A percentile compares a stretch with the other conserved stretches of the same genome.
These are phyloP conservation scores for Leontocebus nigricollis DNA, from an alignment of 2,797 vertebrate species.

Conservation along the genomic window DNA sequence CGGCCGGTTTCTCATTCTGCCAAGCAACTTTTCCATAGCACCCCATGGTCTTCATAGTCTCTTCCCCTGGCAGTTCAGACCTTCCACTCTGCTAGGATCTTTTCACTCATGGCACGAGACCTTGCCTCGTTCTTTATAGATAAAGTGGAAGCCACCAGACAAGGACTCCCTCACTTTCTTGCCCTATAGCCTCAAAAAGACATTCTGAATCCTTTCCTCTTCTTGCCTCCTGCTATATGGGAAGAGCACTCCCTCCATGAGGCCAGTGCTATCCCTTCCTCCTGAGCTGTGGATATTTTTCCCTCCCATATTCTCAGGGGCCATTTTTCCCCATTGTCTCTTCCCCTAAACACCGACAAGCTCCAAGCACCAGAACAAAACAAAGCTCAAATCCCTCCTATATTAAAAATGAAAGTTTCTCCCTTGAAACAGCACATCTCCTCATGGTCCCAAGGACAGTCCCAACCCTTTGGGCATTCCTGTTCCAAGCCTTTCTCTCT, in stretches of 20 bases:
- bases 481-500: background rate
- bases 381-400: background rate
- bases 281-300: background rate
- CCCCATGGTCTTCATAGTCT: fast-evolving
- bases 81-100: background rate
- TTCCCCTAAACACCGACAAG: background rate
- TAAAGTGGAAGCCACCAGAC: background rate
- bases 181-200: background rate
- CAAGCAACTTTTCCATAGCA: fast-evolving
- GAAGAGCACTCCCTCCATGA: background rate
- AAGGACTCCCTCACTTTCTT: background rate
- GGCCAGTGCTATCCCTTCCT: fast-evolving
- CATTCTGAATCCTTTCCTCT: background rate
- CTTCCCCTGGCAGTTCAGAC: no score
- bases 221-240: background rate
- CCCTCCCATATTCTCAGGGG: background rate
- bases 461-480: background rate
- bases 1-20: fast-evolving
- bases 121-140: background rate
- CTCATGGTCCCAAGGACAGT: background rate
- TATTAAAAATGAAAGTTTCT: background rate
- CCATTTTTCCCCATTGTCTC: background rate
- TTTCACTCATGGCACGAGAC: background rate
- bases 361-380: background rate
- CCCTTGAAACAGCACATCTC: background rate